phyloP scores from a whole-genome alignment of 1,140 invertebrate genomes.

The Drosophila trapezifrons region DNA sequence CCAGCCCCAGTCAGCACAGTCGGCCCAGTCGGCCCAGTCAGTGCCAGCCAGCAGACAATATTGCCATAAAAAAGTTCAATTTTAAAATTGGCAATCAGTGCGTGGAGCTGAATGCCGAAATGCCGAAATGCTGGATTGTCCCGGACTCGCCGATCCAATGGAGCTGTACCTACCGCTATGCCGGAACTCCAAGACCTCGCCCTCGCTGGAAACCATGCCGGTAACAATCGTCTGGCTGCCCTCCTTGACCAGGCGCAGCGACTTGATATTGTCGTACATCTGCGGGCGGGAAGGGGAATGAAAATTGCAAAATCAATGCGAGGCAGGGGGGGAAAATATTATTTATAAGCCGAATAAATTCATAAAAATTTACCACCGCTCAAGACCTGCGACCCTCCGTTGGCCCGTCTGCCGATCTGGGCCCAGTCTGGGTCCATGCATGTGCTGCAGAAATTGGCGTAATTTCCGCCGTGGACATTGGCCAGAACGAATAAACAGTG shows the following conservation, averaged over 20 bases:
- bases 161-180: slow-evolving; percentile 83
- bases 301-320: slow-evolving; percentile 78
- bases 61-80: slow-evolving; percentile 82
- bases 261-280: slow-evolving; percentile 96
- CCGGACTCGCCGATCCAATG: not conserved
- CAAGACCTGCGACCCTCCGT: slow-evolving; percentile 3
- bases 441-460: slow-evolving; percentile 78
- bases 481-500: slow-evolving; percentile 82
- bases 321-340: slow-evolving; percentile 47
- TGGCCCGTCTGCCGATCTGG: no score
- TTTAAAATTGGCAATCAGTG: slow-evolving; percentile 83
- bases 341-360: slow-evolving; percentile 82
- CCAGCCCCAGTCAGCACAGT: slow-evolving; percentile 33
- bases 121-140: slow-evolving; percentile 18
- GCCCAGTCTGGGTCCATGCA: slow-evolving; percentile 43
- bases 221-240: slow-evolving; percentile 87
- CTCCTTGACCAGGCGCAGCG: slow-evolving; percentile 88
- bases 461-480: slow-evolving; percentile 81
- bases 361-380: slow-evolving; percentile 75
- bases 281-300: slow-evolving; percentile 72
- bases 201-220: slow-evolving; percentile 93
- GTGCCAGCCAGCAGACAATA: slow-evolving; percentile 46
- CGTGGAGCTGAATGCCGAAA: slow-evolving; percentile 40
- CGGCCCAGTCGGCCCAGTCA: slow-evolving; percentile 11
- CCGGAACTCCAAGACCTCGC: slow-evolving; percentile 93